Conservation (phyloP, 2,113 vertebrate species). For the Melanostigma gelatinosum region DNA sequence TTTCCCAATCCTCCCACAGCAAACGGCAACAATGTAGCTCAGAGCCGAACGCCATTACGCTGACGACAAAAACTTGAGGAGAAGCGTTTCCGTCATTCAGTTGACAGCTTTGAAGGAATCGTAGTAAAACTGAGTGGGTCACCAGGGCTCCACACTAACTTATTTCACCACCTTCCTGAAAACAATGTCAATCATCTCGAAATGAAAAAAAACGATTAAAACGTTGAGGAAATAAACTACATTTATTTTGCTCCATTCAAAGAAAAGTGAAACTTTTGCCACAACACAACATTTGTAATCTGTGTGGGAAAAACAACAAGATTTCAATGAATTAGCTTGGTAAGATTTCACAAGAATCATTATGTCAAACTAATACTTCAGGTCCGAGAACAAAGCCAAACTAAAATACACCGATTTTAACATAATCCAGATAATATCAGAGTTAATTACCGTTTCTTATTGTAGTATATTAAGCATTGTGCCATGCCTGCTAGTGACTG, state of each 20-base stretch:
- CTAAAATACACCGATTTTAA: background rate
- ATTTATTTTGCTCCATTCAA: background rate
- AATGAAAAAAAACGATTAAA: background rate
- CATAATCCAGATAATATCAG: too few species aligned
- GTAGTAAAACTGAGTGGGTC: background rate
- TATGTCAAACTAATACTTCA: background rate
- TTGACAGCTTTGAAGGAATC: slow-evolving; percentile 10
- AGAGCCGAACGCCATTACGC: slow-evolving; percentile 10
- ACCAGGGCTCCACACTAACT: background rate
- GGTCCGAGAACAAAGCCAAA: background rate
- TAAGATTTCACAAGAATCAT: background rate
- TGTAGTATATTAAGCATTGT: background rate
- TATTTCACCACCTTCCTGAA: too few species aligned
- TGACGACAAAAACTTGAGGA: slow-evolving; percentile 30
- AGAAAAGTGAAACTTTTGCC: background rate
- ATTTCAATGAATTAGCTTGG: background rate
- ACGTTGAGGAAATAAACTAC: background rate
- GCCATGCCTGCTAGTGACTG: background rate
- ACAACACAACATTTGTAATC: background rate
- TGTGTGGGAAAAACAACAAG: background rate
- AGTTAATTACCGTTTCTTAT: too few species aligned
- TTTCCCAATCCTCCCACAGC: slow-evolving; percentile 28
- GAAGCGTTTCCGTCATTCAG: slow-evolving; percentile 21
- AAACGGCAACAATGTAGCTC: slow-evolving; percentile 25
- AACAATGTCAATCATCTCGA: background rate